Conservation (phyloP, 2,113 vertebrate species). For the Aegithalos caudatus region DNA sequence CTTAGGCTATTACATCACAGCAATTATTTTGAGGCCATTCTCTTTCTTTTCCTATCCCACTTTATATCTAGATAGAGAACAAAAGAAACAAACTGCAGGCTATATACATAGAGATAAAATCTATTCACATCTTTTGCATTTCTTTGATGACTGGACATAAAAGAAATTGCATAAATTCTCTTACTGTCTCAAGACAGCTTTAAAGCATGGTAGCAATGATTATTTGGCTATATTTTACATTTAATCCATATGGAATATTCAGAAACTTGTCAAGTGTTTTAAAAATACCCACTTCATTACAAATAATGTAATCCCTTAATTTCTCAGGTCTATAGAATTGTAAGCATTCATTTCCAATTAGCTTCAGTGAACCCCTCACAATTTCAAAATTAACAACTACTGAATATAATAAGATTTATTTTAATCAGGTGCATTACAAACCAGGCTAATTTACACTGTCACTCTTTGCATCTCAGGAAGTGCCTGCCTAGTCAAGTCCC, state of each 20-base stretch:
- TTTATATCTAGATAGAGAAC: not conserved
- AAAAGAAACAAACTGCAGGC: not conserved
- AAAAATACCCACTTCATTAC: not conserved
- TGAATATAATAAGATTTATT: not conserved
- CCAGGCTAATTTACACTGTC: not conserved
- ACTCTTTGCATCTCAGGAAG: not conserved
- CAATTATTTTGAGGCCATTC: not conserved
- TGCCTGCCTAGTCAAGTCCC: not conserved
- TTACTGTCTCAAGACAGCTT: not conserved
- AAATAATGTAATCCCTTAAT: not conserved
- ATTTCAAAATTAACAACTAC: not conserved
- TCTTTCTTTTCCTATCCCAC: not conserved
- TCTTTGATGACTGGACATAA: not conserved
- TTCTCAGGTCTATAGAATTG: not conserved
- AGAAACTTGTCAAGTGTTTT: not conserved
- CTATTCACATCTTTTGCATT: not conserved
- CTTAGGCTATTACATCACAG: not conserved
- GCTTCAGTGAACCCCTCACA: not conserved
- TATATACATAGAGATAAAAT: not conserved
- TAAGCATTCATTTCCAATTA: not conserved
- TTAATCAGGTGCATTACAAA: not conserved
- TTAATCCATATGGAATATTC: not conserved
- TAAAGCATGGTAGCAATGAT: not conserved
- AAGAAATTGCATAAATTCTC: not conserved
- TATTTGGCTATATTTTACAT: not conserved